Percentiles rank a stretch among this genome's conserved stretches.
phyloP scores from a whole-genome alignment of 2,797 vertebrate genomes.

The Myripristis murdjan region DNA sequence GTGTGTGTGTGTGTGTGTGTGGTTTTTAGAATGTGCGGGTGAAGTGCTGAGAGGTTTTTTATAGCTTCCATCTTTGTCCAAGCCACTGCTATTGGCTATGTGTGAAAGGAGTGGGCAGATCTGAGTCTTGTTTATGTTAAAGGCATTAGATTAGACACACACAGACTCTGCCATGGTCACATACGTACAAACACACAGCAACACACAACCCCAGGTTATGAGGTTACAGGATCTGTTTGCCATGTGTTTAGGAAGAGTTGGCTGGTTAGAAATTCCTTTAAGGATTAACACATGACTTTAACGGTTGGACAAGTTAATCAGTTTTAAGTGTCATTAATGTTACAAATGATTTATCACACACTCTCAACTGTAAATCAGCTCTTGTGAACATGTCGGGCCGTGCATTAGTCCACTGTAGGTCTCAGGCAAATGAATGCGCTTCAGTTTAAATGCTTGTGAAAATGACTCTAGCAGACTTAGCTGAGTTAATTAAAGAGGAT shows the following conservation, averaged over 20 bases:
- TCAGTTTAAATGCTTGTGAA: conserved; percentile 66
- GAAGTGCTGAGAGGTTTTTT: conserved; percentile 68
- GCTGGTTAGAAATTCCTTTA: conserved; percentile 37
- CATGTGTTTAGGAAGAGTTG: conserved; percentile 52
- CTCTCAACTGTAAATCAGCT: conserved; percentile 34
- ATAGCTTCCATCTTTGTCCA: conserved; percentile 70
- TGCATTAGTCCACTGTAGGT: conserved; percentile 39
- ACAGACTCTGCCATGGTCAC: conserved; percentile 42
- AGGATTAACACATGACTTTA: conserved; percentile 17
- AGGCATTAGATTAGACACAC: conserved; percentile 58
- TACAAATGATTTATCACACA: conserved; percentile 18
- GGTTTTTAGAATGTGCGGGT: conserved; percentile 50
- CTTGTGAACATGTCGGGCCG: conserved; percentile 27
- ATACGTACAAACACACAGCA: conserved; percentile 40
- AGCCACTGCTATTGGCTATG: conserved; percentile 57
- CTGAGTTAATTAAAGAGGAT: conserved; percentile 83
- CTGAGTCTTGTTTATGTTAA: conserved; percentile 72
- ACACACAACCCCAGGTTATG: conserved; percentile 21
- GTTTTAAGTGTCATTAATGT: conserved; percentile 31
- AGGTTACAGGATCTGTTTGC: conserved; percentile 45
- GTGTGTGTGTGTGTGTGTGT: conserved; percentile 7
- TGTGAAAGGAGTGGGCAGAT: conserved; percentile 79
- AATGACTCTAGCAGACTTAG: conserved; percentile 58
- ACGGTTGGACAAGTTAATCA: conserved; percentile 19
- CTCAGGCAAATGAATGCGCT: conserved; percentile 60